Evolutionary conservation across 1,140 invertebrate genomes (phyloP).

Genomic region (Sycophila sp.): DNA sequence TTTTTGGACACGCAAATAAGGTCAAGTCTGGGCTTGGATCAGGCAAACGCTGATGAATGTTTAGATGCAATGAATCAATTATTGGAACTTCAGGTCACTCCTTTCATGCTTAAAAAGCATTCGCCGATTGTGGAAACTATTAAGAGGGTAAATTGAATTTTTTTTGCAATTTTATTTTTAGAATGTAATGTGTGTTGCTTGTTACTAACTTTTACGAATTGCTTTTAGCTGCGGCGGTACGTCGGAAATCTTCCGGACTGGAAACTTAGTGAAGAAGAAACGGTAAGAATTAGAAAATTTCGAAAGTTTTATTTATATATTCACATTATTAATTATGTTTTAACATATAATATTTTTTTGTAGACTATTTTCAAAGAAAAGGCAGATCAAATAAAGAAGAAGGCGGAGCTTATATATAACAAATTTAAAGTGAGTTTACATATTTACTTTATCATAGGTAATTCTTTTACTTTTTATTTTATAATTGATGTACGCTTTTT

Average conservation of each 20-base stretch:
- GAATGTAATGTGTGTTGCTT: neutral
- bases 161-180: neutral
- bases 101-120: conserved; percentile 87
- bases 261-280: conserved; percentile 73
- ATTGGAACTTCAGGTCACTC: conserved; percentile 74
- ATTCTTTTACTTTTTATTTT: conserved; percentile 12
- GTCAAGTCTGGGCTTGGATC: conserved; percentile 71
- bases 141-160: conserved; percentile 64
- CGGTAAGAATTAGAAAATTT: conserved; percentile 46
- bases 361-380: conserved; percentile 71
- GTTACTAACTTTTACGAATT: neutral
- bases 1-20: conserved; percentile 81
- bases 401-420: conserved; percentile 73
- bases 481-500: conserved; percentile 8
- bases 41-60: conserved; percentile 74
- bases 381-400: conserved; percentile 73
- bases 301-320: neutral
- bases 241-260: conserved; percentile 79
- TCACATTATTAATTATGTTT: conserved; percentile 17
- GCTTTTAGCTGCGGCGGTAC: conserved; percentile 71
- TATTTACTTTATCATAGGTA: conserved; percentile 21
- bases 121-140: conserved; percentile 83
- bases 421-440: conserved; percentile 68
- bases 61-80: conserved; percentile 72
- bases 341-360: conserved; percentile 9